Evolutionary conservation across 1,140 invertebrate species (phyloP).

Genomic region (Aleiodes sp.): DNA sequence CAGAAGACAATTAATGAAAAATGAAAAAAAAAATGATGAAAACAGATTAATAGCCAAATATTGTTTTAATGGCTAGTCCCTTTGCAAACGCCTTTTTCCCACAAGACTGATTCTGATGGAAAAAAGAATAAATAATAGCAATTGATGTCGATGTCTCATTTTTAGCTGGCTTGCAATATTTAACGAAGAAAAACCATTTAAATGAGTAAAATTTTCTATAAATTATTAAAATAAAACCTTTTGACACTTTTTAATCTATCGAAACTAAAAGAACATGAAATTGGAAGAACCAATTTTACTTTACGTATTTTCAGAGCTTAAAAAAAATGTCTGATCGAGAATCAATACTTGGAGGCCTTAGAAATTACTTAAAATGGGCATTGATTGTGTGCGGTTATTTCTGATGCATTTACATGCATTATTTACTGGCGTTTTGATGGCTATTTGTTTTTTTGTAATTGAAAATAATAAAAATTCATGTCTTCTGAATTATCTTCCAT

Average conservation of each 20-base stretch:
- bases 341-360: conserved; percentile 13
- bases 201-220: neutral
- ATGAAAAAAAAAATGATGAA: neutral
- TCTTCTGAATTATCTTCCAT: neutral
- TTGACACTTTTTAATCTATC: conserved; percentile 11
- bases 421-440: neutral
- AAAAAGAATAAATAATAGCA: neutral
- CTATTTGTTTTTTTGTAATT: neutral
- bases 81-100: conserved; percentile 16
- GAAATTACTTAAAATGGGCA: conserved; percentile 1
- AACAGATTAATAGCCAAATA: neutral
- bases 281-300: neutral
- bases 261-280: too few relatives aligned
- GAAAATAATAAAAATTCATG: neutral
- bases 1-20: neutral
- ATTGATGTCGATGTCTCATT: neutral
- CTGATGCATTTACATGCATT: conserved; percentile 1
- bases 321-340: neutral
- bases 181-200: neutral
- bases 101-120: conserved; percentile 20
- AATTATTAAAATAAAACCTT: neutral
- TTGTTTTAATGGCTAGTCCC: conserved; percentile 14
- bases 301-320: conserved; percentile 10
- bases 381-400: neutral
- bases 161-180: neutral